phyloP scores from a whole-genome alignment of 2,113 vertebrate species.

The Chlamydotis undulata region DNA sequence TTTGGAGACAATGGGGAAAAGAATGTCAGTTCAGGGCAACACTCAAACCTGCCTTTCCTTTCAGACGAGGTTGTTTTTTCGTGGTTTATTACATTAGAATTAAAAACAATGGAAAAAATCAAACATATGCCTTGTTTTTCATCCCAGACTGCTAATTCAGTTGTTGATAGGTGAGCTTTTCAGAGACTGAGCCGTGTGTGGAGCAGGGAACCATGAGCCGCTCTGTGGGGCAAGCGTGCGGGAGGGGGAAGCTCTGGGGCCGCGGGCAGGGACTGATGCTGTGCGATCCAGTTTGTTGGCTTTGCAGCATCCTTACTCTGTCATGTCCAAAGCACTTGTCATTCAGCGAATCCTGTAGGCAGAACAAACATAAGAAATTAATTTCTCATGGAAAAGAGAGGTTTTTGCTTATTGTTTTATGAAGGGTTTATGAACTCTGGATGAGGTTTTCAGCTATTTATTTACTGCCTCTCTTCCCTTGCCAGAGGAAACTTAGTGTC shows the following conservation, averaged over 20 bases:
- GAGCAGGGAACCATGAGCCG: not conserved
- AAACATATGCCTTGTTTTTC: not conserved
- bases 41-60: not conserved
- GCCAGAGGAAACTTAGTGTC: not conserved
- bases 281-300: not conserved
- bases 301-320: not conserved
- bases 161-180: not conserved
- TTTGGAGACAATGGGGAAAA: not conserved
- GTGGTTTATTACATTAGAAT: not conserved
- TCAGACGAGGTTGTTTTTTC: not conserved
- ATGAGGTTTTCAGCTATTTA: not conserved
- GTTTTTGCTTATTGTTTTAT: not conserved
- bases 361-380: not conserved
- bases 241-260: too few species aligned
- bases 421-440: not conserved
- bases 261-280: accelerated
- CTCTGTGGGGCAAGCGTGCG: accelerated
- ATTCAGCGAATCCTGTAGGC: not conserved
- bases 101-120: not conserved
- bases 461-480: not conserved
- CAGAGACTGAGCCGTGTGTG: not conserved
- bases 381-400: not conserved
- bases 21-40: not conserved
- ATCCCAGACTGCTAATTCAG: not conserved
- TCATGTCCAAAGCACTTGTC: accelerated